Evolutionary conservation across 1,140 invertebrate genomes (phyloP).

Genomic region (Drosophila aff.): DNA sequence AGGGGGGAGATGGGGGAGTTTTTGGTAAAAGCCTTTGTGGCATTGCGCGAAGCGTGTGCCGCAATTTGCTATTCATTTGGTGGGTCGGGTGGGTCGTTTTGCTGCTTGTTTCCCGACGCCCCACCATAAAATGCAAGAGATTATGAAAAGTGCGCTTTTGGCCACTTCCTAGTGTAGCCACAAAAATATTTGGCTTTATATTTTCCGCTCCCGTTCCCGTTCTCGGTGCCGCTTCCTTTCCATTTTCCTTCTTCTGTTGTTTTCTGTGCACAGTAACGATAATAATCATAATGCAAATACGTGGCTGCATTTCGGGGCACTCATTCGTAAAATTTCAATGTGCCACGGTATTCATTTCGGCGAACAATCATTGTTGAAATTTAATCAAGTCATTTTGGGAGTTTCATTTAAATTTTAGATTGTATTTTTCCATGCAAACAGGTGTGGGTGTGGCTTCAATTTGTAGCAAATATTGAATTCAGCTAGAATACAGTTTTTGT

Average conservation of each 20-base stretch:
- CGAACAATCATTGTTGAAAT: slow-evolving; percentile 36
- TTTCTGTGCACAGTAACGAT: slow-evolving; percentile 25
- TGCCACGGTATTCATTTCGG: slow-evolving; percentile 30
- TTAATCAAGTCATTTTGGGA: slow-evolving; percentile 36
- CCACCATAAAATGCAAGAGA: slow-evolving; percentile 76
- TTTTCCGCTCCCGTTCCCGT: slow-evolving; percentile 13
- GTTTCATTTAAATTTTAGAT: slow-evolving; percentile 42
- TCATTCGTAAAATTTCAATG: slow-evolving; percentile 46
- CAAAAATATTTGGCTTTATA: slow-evolving; percentile 52
- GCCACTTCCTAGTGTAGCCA: slow-evolving; percentile 62
- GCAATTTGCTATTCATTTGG: slow-evolving; percentile 75
- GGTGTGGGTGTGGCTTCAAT: background rate
- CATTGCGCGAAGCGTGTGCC: slow-evolving; percentile 42
- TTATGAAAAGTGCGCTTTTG: slow-evolving; percentile 68
- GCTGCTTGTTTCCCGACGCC: slow-evolving; percentile 51
- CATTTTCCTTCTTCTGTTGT: slow-evolving; percentile 16
- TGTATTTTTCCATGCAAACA: slow-evolving; percentile 3
- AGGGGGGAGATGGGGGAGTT: too few species aligned
- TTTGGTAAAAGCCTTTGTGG: slow-evolving; percentile 45
- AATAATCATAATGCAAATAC: slow-evolving; percentile 53
- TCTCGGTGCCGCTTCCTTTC: background rate
- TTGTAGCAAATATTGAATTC: background rate
- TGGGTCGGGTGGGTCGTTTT: background rate
- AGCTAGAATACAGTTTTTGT: background rate
- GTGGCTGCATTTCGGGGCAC: slow-evolving; percentile 40